Conservation (phyloP, 2,797 vertebrate species). For the Bryconaethiops microstoma region DNA sequence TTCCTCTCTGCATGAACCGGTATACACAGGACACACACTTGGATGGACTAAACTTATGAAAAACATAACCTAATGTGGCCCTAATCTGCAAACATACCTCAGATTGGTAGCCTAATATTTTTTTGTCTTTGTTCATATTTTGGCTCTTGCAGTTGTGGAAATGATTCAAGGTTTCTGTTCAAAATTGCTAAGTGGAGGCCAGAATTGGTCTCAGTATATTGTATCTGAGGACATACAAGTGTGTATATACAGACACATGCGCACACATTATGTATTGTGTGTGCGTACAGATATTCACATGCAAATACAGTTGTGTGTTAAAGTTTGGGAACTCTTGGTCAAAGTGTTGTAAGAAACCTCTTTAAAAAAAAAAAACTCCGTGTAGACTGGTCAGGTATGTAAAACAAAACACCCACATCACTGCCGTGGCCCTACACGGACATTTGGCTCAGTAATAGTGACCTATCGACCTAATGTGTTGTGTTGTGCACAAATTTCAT, state of each 20-base stretch:
- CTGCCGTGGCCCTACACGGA: no score
- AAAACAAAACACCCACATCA: no score
- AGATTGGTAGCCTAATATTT: background rate
- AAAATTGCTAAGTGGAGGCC: background rate
- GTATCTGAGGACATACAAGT: background rate
- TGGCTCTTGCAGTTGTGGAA: background rate
- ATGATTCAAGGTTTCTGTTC: background rate
- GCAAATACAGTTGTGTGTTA: no score
- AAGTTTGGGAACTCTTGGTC: background rate
- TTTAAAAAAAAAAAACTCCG: no score
- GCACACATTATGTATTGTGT: background rate
- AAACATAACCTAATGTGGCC: background rate
- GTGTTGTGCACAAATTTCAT: no score
- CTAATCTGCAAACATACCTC: background rate
- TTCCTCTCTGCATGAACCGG: slow-evolving; percentile 16
- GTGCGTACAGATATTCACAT: background rate
- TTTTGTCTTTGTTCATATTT: background rate
- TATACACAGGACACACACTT: background rate
- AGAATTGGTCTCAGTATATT: background rate
- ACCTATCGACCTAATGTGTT: no score
- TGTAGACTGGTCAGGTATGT: no score
- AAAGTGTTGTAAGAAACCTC: background rate
- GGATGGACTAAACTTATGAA: background rate
- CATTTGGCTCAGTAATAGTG: no score
- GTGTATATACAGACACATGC: background rate